These are phyloP conservation scores for Diglossa brunneiventris DNA, from an alignment of 2,113 vertebrate species.

Conservation along the genomic window DNA sequence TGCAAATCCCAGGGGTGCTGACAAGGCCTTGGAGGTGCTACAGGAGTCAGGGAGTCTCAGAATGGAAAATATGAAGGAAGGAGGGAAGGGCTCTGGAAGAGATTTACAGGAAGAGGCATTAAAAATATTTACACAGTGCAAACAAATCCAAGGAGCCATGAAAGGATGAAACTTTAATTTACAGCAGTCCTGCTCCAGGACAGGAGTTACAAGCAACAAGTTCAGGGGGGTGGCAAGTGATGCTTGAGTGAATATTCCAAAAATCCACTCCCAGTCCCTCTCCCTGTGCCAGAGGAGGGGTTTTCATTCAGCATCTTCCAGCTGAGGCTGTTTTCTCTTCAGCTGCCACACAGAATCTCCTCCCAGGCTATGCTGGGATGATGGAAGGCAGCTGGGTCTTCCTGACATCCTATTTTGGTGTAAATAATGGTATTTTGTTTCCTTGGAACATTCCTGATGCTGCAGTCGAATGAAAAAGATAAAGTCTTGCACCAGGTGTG, in stretches of 20 bases:
- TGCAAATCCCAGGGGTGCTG: background rate
- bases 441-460: background rate
- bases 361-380: background rate
- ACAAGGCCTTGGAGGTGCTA: background rate
- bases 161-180: background rate
- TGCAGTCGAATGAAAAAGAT: background rate
- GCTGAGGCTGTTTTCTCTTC: background rate
- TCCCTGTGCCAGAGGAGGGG: background rate
- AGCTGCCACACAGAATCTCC: background rate
- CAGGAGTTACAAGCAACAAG: accelerated
- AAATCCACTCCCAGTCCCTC: accelerated
- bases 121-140: background rate
- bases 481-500: background rate
- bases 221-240: background rate
- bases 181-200: background rate
- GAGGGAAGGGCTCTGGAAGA: background rate
- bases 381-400: background rate
- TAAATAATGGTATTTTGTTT: background rate
- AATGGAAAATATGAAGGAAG: background rate
- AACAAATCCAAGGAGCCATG: background rate
- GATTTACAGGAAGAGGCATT: background rate
- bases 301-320: background rate
- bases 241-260: background rate
- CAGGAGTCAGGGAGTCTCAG: background rate
- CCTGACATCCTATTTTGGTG: background rate